Conservation (phyloP, 2,797 vertebrate species). For the Platalea minor region DNA sequence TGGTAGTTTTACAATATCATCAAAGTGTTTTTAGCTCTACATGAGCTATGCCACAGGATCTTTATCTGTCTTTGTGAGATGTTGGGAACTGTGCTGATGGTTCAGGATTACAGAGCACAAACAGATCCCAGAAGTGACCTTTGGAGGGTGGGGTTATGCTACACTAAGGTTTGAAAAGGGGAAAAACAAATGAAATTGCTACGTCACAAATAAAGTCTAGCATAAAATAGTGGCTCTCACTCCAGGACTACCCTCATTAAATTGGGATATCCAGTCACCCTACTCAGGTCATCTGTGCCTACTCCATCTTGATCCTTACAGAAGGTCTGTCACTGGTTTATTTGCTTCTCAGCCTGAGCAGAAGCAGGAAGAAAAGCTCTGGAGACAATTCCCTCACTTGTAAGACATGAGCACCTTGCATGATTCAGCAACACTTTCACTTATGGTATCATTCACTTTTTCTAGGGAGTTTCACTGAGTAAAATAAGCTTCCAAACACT, state of each 20-base stretch:
- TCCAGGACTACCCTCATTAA: not conserved
- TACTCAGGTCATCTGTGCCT: not conserved
- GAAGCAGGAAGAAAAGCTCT: not conserved
- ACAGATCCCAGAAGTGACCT: not conserved
- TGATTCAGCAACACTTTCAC: not conserved
- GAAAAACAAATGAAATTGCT: not conserved
- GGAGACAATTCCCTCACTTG: not conserved
- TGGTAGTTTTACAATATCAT: not conserved
- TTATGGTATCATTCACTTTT: not conserved
- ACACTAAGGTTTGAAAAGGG: not conserved
- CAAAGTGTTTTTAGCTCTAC: not conserved
- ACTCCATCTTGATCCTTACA: not conserved
- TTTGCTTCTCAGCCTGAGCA: not conserved
- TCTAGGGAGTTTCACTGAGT: not conserved
- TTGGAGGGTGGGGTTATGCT: accelerated
- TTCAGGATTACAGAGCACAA: not conserved
- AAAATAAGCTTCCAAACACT: not conserved
- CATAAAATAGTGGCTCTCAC: not conserved
- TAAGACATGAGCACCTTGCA: not conserved
- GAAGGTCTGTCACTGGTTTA: not conserved
- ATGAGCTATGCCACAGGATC: not conserved
- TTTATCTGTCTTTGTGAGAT: not conserved
- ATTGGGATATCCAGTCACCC: not conserved
- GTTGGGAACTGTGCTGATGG: not conserved
- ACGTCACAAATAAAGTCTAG: not conserved